Evolutionary conservation across 2,888 invertebrate species (phyloP).

Genomic region (Drosophila barbarae): DNA sequence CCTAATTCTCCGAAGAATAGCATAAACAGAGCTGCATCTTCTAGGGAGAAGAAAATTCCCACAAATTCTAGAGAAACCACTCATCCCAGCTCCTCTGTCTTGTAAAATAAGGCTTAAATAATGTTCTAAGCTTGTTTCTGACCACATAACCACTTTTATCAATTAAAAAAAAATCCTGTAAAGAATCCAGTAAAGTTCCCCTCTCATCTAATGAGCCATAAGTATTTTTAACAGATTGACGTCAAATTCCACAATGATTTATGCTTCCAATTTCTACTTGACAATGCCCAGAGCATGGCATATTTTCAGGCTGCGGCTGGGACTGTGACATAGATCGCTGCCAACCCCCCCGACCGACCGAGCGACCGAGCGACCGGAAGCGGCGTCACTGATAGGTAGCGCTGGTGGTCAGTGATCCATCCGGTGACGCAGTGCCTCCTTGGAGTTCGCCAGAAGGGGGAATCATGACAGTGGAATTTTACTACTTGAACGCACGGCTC

Average conservation of each 20-base stretch:
- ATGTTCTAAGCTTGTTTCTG: background rate
- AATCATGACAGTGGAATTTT: conserved; percentile 39
- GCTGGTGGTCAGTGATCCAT: conserved; percentile 48
- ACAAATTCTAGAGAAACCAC: background rate
- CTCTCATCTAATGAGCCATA: background rate
- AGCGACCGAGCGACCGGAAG: conserved; percentile 34
- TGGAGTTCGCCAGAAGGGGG: conserved; percentile 12
- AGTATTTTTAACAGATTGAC: background rate
- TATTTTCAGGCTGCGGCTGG: background rate
- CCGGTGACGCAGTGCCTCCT: conserved; percentile 18
- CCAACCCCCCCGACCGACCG: background rate
- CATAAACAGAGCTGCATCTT: too few relatives aligned
- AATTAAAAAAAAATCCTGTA: background rate
- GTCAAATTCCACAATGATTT: background rate
- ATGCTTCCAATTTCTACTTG: background rate
- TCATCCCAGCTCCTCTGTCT: background rate
- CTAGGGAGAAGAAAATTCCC: background rate
- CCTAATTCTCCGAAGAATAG: too few relatives aligned
- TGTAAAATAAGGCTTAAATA: background rate
- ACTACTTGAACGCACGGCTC: conserved; percentile 3
- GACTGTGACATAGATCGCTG: background rate
- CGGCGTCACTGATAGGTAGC: conserved; percentile 45
- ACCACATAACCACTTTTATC: background rate
- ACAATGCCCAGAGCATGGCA: background rate
- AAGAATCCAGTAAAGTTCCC: background rate